Conservation (phyloP, 2,888 invertebrate species). For the Heteromyza rotundicornis region DNA sequence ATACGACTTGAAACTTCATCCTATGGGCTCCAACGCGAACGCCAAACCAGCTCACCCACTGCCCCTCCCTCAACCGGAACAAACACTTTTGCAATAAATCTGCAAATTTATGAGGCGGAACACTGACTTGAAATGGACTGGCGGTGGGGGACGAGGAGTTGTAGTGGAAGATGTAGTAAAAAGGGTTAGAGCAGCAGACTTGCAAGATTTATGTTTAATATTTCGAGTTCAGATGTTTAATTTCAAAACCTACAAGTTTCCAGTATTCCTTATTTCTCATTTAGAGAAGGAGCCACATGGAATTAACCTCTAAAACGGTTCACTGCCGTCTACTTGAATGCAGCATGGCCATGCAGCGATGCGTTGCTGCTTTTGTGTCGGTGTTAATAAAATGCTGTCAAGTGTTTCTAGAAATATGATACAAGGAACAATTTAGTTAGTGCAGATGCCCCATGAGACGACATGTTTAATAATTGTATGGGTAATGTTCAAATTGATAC, state of each 20-base stretch:
- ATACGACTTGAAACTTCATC: not conserved
- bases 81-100: constrained; percentile 4
- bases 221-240: not conserved
- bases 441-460: too few relatives aligned
- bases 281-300: too few relatives aligned
- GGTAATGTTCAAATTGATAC: too few relatives aligned
- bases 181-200: not conserved
- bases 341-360: not conserved
- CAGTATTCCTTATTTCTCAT: not conserved
- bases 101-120: constrained; percentile 2
- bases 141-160: not conserved
- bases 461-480: too few relatives aligned
- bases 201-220: not conserved
- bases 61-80: not conserved
- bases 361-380: not conserved
- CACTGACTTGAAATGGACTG: not conserved
- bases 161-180: not conserved
- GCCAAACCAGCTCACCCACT: not conserved
- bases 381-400: not conserved
- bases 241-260: too few relatives aligned
- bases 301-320: not conserved
- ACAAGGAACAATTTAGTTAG: too few relatives aligned
- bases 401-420: not conserved
- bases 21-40: not conserved
- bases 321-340: not conserved